These are phyloP conservation scores for Enteromius afrohamiltoni DNA, from an alignment of 2,797 vertebrate species.

Conservation along the genomic window DNA sequence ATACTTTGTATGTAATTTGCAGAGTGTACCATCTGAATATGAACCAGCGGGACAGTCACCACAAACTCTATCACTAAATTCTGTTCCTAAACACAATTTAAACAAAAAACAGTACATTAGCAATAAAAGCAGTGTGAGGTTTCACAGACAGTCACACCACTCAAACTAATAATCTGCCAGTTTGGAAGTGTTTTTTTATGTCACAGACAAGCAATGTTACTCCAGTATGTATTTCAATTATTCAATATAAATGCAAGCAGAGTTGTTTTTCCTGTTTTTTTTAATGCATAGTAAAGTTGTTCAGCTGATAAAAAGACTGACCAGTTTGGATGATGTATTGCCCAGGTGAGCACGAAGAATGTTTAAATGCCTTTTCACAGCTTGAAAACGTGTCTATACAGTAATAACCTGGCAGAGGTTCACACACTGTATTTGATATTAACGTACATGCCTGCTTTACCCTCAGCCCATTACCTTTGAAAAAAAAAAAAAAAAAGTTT, in stretches of 20 bases:
- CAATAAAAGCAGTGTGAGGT: too few relatives aligned
- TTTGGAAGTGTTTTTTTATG: too few relatives aligned
- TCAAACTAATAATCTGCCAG: too few relatives aligned
- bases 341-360: conserved; percentile 62
- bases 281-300: too few relatives aligned
- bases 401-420: conserved; percentile 30
- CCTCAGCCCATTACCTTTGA: too few relatives aligned
- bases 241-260: not conserved
- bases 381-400: not conserved
- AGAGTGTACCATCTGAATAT: conserved; percentile 64
- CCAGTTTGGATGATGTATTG: conserved; percentile 56
- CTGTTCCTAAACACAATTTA: conserved; percentile 59
- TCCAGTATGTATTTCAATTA: not conserved
- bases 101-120: too few relatives aligned
- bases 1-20: conserved; percentile 64
- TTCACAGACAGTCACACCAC: too few relatives aligned
- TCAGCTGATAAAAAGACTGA: not conserved
- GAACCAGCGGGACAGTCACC: conserved; percentile 59
- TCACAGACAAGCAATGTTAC: too few relatives aligned
- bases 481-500: too few relatives aligned
- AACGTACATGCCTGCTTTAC: too few relatives aligned
- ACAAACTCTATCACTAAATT: conserved; percentile 59
- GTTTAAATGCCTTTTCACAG: conserved; percentile 53
- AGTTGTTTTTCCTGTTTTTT: not conserved
- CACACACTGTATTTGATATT: too few relatives aligned